These are phyloP conservation scores for Apotomis turbidana DNA, from an alignment of 2,888 invertebrate genomes.

Conservation along the genomic window DNA sequence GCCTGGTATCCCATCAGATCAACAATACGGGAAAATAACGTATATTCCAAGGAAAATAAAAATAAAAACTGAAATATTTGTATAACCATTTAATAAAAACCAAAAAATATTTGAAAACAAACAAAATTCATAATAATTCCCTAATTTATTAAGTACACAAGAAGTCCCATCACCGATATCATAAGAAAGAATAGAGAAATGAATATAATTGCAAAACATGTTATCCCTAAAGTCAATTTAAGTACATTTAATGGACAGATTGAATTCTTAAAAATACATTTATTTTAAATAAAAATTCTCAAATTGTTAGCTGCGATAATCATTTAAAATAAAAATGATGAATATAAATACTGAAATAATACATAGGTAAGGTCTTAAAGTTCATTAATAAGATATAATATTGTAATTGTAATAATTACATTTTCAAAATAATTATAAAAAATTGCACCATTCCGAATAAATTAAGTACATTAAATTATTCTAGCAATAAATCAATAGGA, in stretches of 20 bases:
- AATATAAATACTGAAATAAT: conserved; percentile 25
- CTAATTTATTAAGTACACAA: conserved; percentile 52
- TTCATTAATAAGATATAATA: not conserved
- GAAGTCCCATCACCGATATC: conserved; percentile 35
- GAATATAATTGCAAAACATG: conserved; percentile 17
- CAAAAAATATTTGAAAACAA: conserved; percentile 59
- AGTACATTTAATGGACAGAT: conserved; percentile 30
- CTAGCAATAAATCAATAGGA: conserved; percentile 19
- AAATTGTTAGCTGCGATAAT: not conserved
- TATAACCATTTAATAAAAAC: conserved; percentile 79
- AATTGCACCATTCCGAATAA: conserved; percentile 31
- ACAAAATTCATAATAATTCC: conserved; percentile 56
- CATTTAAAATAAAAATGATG: conserved; percentile 1
- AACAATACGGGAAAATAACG: not conserved
- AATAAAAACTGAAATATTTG: conserved; percentile 61
- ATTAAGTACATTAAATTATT: conserved; percentile 33
- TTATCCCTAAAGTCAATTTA: conserved; percentile 26
- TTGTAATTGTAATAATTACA: not conserved
- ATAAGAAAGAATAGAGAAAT: conserved; percentile 34
- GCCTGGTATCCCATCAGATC: not conserved
- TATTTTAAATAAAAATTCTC: conserved; percentile 2
- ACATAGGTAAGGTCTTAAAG: not conserved
- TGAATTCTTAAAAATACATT: conserved; percentile 19
- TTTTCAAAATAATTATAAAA: conserved; percentile 3
- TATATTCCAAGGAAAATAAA: conserved; percentile 48